Evolutionary conservation across 2,113 vertebrate genomes (phyloP), one percentile per base, ranked within the genome.

Genomic region (Rutilus rutilus): DNA sequence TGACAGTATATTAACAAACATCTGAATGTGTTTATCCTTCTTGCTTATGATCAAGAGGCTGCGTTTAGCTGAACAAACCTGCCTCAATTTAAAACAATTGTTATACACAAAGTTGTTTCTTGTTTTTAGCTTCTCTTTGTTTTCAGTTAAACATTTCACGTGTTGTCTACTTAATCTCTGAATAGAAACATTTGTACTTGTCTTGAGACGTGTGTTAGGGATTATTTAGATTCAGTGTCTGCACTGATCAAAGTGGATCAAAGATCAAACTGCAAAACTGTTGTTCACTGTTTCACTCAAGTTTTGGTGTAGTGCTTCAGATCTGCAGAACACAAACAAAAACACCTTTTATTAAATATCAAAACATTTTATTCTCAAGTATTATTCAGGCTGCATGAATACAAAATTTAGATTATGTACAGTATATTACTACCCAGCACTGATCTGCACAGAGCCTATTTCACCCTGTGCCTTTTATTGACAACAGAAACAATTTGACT

Each of bases 401-500:
- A 36, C 30, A 4, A 10, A 5, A 71, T 23, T 39, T 19, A 5
- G 6, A 67, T 69, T 11, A 21, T 71, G 39, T 23, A 23, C 1
- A 36, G 33, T 39, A 19, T 14, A 42, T 47, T 25, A 25, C 11
- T 25, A 45, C 39, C 23, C 23, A 47, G 23, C 21, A 74, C 23
- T 45, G 71, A 25, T 62, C 59, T 64, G 59, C 59, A 65, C 33
- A 23, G 42, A 82, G 19, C n/a, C 19, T 39, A 2, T 21, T 39
- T 69, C 42, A 78, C 50, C 45, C 10, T 30, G 17, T 19, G n/a
- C 6, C 33, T 73, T 83, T 83, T 83, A 36, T 5, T 8, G 50
- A n/a, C 65, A 47, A 57, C 73, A 78, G 60, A 85, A 60, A 78
- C 54, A 39, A 57, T 86, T 83, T 75, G 80, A 83, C 57, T 86